Conservation (phyloP, 2,888 invertebrate species). For the Ceramica pisi region DNA sequence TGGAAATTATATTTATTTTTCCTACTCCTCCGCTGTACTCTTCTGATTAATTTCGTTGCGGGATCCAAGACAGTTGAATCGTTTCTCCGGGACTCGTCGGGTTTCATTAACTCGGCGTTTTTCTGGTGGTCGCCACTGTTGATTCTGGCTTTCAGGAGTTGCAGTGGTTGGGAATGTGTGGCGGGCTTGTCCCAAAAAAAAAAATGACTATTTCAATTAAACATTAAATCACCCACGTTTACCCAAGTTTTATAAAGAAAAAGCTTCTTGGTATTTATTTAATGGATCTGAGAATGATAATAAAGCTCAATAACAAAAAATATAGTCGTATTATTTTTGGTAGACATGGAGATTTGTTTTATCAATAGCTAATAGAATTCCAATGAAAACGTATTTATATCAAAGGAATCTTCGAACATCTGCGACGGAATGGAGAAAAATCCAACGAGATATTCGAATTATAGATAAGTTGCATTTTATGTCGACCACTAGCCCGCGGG, state of each 20-base stretch:
- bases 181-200: too few relatives aligned
- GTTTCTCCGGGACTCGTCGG: too few relatives aligned
- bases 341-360: neutral
- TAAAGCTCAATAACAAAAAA: neutral
- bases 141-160: too few relatives aligned
- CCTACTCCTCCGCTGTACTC: too few relatives aligned
- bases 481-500: constrained; percentile 51
- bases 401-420: constrained; percentile 8
- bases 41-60: too few relatives aligned
- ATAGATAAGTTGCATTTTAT: constrained; percentile 58
- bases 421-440: constrained; percentile 22
- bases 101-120: too few relatives aligned
- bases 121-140: too few relatives aligned
- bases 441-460: constrained; percentile 44
- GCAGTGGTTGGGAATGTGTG: too few relatives aligned
- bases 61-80: too few relatives aligned
- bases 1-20: too few relatives aligned
- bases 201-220: constrained; percentile 23
- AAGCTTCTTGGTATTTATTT: neutral
- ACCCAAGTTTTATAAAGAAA: neutral
- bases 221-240: constrained; percentile 8
- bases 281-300: constrained; percentile 5
- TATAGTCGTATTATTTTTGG: neutral
- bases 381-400: constrained; percentile 13
- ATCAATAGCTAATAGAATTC: neutral